Conservation (phyloP, 1,140 invertebrate genomes). For the Leptinotarsa defecta region DNA sequence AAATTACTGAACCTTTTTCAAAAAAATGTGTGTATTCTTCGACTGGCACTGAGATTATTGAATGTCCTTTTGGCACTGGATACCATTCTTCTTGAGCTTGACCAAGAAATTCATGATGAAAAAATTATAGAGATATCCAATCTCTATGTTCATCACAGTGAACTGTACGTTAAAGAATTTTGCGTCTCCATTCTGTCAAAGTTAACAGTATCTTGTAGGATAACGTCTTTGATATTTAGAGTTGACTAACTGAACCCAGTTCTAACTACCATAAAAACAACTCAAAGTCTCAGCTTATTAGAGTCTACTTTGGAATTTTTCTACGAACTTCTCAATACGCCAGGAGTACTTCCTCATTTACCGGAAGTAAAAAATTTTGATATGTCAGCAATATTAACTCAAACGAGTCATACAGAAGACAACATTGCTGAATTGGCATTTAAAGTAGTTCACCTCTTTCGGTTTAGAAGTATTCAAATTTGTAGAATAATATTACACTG, state of each 20-base stretch:
- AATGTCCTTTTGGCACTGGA: conserved; percentile 35
- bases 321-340: conserved; percentile 36
- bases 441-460: conserved; percentile 36
- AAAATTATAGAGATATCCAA: conserved; percentile 36
- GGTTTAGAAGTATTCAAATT: conserved; percentile 32
- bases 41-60: conserved; percentile 41
- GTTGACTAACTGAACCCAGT: conserved; percentile 38
- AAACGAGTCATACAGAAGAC: conserved; percentile 34
- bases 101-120: conserved; percentile 42
- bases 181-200: conserved; percentile 37
- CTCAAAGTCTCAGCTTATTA: conserved; percentile 35
- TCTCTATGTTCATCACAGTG: conserved; percentile 39
- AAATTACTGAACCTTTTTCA: conserved; percentile 38
- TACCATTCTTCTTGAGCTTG: conserved; percentile 36
- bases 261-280: conserved; percentile 34
- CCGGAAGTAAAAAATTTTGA: conserved; percentile 36
- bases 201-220: conserved; percentile 32
- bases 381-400: conserved; percentile 28
- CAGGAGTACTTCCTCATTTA: conserved; percentile 33
- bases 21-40: conserved; percentile 43
- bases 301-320: conserved; percentile 36
- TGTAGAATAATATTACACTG: too few species aligned
- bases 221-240: conserved; percentile 37
- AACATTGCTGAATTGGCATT: conserved; percentile 31
- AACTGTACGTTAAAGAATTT: conserved; percentile 40